phyloP scores from a whole-genome alignment of 2,113 vertebrate species.

The Anser cygnoides region DNA sequence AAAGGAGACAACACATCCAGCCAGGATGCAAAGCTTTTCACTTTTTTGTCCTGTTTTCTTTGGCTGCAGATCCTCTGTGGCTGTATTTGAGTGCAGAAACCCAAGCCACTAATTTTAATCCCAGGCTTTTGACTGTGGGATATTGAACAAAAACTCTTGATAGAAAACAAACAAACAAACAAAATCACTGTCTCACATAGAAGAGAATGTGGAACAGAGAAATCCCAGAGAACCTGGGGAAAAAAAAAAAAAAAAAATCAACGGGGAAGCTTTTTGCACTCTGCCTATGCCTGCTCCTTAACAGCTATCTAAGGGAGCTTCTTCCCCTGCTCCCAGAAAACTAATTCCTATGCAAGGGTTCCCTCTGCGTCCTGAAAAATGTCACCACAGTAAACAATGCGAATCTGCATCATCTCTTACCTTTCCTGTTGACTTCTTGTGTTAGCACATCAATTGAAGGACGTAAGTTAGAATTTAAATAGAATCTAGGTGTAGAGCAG shows the following conservation, averaged over 20 bases:
- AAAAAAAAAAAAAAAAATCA: too few relatives aligned
- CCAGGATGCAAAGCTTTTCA: not conserved
- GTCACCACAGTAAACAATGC: not conserved
- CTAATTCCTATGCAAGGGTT: not conserved
- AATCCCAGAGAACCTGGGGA: not conserved
- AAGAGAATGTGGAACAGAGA: not conserved
- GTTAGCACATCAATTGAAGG: not conserved
- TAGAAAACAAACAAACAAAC: not conserved
- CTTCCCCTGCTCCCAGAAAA: not conserved
- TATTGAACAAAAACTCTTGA: not conserved
- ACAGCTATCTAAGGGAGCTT: not conserved
- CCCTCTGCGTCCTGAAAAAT: not conserved
- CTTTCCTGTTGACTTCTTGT: not conserved
- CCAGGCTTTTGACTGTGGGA: not conserved
- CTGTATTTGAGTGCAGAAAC: not conserved
- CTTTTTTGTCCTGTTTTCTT: not conserved
- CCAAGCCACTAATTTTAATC: not conserved
- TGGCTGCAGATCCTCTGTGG: not conserved
- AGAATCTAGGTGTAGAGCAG: not conserved
- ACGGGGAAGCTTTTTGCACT: not conserved
- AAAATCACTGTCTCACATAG: not conserved
- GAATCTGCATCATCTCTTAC: not conserved
- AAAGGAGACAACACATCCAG: not conserved
- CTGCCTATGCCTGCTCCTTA: not conserved
- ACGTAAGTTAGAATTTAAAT: not conserved